phyloP scores from a whole-genome alignment of 2,888 invertebrate genomes.

The Zeuzera pyrina region DNA sequence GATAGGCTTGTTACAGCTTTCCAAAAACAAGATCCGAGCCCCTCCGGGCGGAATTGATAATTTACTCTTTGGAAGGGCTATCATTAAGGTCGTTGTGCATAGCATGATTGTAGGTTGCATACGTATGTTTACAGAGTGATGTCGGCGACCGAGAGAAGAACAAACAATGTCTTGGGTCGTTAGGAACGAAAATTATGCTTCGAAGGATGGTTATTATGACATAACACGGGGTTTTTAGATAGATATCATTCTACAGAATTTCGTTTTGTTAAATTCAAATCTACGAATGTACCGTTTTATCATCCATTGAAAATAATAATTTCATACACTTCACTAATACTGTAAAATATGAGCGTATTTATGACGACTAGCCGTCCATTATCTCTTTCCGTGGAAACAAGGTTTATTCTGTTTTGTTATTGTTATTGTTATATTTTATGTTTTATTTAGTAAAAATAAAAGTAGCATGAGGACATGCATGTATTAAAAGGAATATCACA shows the following conservation, averaged over 20 bases:
- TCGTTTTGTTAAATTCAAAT: neutral
- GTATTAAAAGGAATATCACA: no score
- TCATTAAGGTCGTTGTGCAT: conserved; percentile 60
- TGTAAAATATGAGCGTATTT: no score
- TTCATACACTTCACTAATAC: no score
- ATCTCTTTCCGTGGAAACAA: no score
- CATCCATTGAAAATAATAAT: no score
- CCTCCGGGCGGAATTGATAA: conserved; percentile 70
- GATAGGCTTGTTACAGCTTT: conserved; percentile 58
- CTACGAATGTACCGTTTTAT: no score
- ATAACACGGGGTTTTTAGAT: conserved; percentile 27
- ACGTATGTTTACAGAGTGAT: conserved; percentile 47
- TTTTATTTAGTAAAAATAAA: no score
- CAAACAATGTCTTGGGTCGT: conserved; percentile 69
- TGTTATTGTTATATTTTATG: no score
- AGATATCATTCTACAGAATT: neutral
- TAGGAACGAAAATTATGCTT: conserved; percentile 56
- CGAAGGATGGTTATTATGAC: conserved; percentile 52
- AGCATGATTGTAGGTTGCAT: conserved; percentile 62
- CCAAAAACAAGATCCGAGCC: conserved; percentile 54
- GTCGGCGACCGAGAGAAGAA: conserved; percentile 54
- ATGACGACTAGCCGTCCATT: no score
- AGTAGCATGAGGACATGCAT: no score
- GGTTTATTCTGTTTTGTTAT: no score
- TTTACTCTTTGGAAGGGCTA: conserved; percentile 68